Conservation (phyloP, 2,113 vertebrate genomes). For the Sigmodon hispidus region DNA sequence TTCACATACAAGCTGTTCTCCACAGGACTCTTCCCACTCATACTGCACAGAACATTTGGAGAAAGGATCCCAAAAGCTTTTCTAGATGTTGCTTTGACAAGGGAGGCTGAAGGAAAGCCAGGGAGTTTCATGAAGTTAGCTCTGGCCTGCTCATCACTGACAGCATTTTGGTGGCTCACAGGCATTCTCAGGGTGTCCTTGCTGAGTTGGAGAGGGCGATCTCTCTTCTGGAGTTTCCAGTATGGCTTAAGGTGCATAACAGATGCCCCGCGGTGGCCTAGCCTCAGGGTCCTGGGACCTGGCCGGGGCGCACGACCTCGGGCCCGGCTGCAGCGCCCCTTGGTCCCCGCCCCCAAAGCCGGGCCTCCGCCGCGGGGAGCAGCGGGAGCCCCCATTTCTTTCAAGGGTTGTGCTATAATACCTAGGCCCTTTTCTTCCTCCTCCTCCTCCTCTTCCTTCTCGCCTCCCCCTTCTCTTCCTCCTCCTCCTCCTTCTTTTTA, state of each 20-base stretch:
- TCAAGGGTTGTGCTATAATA: neutral
- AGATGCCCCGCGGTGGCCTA: too few relatives aligned
- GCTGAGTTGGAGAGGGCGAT: too few relatives aligned
- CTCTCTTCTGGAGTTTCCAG: constrained; percentile 90
- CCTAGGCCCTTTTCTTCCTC: neutral
- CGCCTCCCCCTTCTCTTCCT: neutral
- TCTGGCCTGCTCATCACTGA: constrained; percentile 82
- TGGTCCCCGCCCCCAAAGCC: too few relatives aligned
- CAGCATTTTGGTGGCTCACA: constrained; percentile 82
- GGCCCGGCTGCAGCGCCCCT: too few relatives aligned
- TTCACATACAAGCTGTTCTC: constrained; percentile 76
- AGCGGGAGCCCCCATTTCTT: too few relatives aligned
- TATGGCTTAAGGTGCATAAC: constrained; percentile 94
- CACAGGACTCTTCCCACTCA: constrained; percentile 79
- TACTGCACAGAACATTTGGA: constrained; percentile 88
- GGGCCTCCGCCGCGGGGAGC: too few relatives aligned
- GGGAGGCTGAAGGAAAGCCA: constrained; percentile 77
- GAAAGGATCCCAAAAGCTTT: constrained; percentile 89
- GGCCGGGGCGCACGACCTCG: too few relatives aligned
- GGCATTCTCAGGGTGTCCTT: constrained; percentile 82
- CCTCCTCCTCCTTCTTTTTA: neutral
- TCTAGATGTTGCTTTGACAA: constrained; percentile 81
- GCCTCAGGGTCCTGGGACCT: too few relatives aligned
- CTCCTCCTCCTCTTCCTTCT: neutral
- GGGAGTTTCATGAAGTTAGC: constrained; percentile 79